Evolutionary conservation across 1,140 invertebrate species (phyloP).

Genomic region (Globodera rostochiensis): DNA sequence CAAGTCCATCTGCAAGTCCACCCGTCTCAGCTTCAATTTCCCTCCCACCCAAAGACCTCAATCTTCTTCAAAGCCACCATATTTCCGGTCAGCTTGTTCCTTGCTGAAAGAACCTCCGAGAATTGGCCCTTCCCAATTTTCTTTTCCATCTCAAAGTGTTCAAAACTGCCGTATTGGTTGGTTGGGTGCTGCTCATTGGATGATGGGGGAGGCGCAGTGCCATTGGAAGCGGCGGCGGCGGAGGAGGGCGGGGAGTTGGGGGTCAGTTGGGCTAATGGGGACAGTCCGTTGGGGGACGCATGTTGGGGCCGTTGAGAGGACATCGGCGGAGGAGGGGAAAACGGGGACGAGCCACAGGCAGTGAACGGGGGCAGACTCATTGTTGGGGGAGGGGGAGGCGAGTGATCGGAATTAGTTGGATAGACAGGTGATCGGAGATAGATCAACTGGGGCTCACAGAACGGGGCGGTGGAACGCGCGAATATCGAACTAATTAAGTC

Average conservation of each 20-base stretch:
- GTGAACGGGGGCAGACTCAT: slow-evolving; percentile 14
- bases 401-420: background rate
- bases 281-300: background rate
- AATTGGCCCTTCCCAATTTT: slow-evolving; percentile 75
- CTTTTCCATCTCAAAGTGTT: slow-evolving; percentile 72
- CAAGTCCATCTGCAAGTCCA: slow-evolving; percentile 70
- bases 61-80: slow-evolving; percentile 74
- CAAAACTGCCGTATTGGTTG: slow-evolving; percentile 57
- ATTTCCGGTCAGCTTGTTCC: slow-evolving; percentile 66
- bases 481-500: background rate
- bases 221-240: background rate
- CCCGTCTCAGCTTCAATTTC: background rate
- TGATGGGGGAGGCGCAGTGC: background rate
- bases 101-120: slow-evolving; percentile 71
- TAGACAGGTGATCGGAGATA: background rate
- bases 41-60: slow-evolving; percentile 65
- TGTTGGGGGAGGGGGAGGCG: background rate
- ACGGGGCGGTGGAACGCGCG: background rate
- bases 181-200: background rate
- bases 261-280: background rate
- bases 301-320: background rate
- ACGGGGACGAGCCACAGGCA: background rate
- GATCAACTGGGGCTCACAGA: background rate
- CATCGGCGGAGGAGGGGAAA: background rate
- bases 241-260: slow-evolving; percentile 11